A percentile compares a stretch with the other conserved stretches of the same genome.
Conservation (phyloP, 2,888 invertebrate genomes). For the Drymonia ruficornis region DNA sequence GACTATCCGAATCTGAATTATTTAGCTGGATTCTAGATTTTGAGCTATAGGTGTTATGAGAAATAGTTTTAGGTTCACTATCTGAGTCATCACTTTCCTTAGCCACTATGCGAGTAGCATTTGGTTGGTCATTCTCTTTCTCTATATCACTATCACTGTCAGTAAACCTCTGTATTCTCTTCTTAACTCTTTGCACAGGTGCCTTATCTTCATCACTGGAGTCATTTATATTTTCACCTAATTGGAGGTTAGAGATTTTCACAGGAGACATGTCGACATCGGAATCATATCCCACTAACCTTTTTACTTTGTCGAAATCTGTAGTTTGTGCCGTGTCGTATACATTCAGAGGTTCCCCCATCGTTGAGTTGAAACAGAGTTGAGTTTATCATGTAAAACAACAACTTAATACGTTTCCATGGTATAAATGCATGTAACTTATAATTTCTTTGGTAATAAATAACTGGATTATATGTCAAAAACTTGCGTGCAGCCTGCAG, state of each 20-base stretch:
- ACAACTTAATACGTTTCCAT: too few relatives aligned
- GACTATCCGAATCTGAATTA: conserved; percentile 36
- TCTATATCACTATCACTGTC: conserved; percentile 63
- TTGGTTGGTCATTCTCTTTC: conserved; percentile 23
- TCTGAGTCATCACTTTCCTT: conserved; percentile 18
- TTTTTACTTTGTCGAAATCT: conserved; percentile 1
- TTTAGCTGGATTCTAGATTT: conserved; percentile 33
- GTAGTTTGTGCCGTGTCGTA: background rate
- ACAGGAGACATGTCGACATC: conserved; percentile 8
- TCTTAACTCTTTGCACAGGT: conserved; percentile 38
- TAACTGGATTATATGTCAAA: too few relatives aligned
- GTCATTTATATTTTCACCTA: conserved; percentile 8
- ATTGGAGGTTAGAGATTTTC: background rate
- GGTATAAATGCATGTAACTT: too few relatives aligned
- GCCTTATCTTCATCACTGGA: conserved; percentile 44
- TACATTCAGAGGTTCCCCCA: background rate
- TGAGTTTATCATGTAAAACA: background rate
- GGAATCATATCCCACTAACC: conserved; percentile 9
- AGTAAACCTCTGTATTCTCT: conserved; percentile 51
- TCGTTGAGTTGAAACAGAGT: background rate
- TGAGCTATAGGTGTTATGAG: conserved; percentile 20
- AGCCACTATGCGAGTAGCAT: conserved; percentile 9
- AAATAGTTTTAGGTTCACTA: conserved; percentile 18
- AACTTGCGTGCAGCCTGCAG: too few relatives aligned
- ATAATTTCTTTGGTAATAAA: too few relatives aligned